Conservation (phyloP, 2,888 invertebrate genomes). For the Tineola bisselliella region DNA sequence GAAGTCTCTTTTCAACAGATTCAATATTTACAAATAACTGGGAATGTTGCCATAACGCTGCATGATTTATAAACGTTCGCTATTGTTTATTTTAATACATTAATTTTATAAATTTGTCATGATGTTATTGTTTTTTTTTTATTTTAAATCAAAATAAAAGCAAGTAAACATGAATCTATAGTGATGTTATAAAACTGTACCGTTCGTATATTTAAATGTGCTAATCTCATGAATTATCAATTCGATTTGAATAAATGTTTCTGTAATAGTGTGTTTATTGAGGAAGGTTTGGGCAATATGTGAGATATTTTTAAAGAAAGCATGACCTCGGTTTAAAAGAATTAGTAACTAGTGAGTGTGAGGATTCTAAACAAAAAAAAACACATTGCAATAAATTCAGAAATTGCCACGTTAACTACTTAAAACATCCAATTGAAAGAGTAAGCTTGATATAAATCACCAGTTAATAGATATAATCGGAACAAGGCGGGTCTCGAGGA, state of each 20-base stretch:
- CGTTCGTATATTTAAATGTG: no score
- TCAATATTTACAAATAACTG: conserved; percentile 9
- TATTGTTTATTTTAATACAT: neutral
- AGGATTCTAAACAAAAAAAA: no score
- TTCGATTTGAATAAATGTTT: no score
- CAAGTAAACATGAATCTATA: neutral
- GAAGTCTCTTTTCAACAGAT: neutral
- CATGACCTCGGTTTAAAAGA: no score
- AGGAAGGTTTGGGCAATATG: no score
- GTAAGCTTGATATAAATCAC: conserved; percentile 18
- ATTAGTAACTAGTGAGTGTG: no score
- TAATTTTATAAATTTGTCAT: neutral
- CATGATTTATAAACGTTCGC: conserved; percentile 1
- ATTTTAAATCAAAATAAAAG: no score
- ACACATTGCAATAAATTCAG: neutral
- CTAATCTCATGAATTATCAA: no score
- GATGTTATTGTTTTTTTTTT: neutral
- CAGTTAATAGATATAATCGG: conserved; percentile 18
- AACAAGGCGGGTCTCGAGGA: conserved; percentile 11
- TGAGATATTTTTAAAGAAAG: no score
- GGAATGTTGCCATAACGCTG: conserved; percentile 1
- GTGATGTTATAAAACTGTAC: no score
- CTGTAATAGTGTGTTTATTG: no score
- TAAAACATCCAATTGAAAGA: conserved; percentile 7
- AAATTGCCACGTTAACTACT: neutral